These are phyloP conservation scores for Magallana ariakensis DNA, from an alignment of 1,140 invertebrate species.

Conservation along the genomic window DNA sequence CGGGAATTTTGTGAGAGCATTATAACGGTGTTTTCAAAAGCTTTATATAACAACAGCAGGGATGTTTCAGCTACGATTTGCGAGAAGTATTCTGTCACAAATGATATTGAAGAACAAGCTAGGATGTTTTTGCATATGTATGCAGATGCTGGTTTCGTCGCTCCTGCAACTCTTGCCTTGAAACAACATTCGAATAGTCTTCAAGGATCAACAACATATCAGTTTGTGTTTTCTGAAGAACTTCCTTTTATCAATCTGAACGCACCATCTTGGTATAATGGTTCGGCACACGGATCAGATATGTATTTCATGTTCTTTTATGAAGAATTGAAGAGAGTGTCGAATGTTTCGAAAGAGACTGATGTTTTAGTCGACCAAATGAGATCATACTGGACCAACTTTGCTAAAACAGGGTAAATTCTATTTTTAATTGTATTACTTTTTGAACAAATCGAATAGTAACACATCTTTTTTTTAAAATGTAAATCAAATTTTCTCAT, in stretches of 20 bases:
- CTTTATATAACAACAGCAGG: no score
- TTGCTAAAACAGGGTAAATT: constrained; percentile 29
- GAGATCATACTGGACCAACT: constrained; percentile 35
- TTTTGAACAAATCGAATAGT: no score
- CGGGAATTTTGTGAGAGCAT: background rate
- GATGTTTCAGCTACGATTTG: background rate
- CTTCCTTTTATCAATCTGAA: background rate
- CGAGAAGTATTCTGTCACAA: background rate
- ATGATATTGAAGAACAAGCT: background rate
- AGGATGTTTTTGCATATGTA: background rate
- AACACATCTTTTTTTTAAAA: no score
- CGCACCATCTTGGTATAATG: background rate
- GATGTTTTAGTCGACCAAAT: background rate
- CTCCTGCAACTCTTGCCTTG: background rate
- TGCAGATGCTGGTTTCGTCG: background rate
- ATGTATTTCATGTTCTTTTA: background rate
- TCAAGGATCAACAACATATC: background rate
- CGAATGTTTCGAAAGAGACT: background rate
- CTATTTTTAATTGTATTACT: background rate
- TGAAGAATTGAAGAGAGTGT: background rate
- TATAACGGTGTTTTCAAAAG: background rate
- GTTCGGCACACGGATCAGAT: constrained; percentile 15
- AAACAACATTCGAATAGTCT: background rate
- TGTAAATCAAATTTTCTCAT: no score
- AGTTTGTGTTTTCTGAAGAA: constrained; percentile 24